Evolutionary conservation across 2,113 vertebrate species (phyloP).

Genomic region (Nothobranchius furzeri): DNA sequence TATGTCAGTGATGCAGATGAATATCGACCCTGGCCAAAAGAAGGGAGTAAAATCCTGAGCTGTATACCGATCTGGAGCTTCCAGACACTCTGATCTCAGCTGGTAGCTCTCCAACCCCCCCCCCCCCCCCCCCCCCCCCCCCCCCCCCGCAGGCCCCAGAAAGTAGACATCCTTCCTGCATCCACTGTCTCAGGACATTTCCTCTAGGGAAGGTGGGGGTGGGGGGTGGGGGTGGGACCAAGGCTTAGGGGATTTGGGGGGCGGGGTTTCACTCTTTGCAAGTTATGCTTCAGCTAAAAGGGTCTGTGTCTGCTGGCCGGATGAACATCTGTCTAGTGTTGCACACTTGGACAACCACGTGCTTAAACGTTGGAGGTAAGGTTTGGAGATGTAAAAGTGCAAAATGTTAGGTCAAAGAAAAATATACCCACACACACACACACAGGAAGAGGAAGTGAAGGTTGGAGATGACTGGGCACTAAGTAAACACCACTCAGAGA

Average conservation of each 20-base stretch:
- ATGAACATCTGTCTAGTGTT: slow-evolving; percentile 57
- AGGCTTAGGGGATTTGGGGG: neutral
- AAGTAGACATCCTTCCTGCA: slow-evolving; percentile 1
- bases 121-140: too few species aligned
- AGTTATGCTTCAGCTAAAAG: slow-evolving; percentile 23
- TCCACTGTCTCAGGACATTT: slow-evolving; percentile 30
- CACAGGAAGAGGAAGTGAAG: slow-evolving; percentile 67
- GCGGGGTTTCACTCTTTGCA: slow-evolving; percentile 5
- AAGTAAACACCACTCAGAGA: slow-evolving; percentile 64
- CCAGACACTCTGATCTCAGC: slow-evolving; percentile 28
- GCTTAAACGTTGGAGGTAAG: neutral
- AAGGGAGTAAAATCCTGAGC: too few species aligned
- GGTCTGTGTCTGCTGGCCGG: slow-evolving; percentile 52
- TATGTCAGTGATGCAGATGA: neutral
- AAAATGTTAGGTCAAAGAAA: neutral
- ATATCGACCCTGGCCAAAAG: neutral
- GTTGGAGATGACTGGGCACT: slow-evolving; percentile 58
- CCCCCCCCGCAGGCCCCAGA: slow-evolving; percentile 12
- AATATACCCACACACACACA: slow-evolving; percentile 16
- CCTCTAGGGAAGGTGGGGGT: slow-evolving; percentile 3
- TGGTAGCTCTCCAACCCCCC: slow-evolving; percentile 7
- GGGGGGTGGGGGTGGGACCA: neutral
- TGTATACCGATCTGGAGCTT: slow-evolving; percentile 2
- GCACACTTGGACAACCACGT: slow-evolving; percentile 1
- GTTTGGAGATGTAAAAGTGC: neutral